phyloP scores from a whole-genome alignment of 2,888 invertebrate genomes.

The Drosophila mulleri region DNA sequence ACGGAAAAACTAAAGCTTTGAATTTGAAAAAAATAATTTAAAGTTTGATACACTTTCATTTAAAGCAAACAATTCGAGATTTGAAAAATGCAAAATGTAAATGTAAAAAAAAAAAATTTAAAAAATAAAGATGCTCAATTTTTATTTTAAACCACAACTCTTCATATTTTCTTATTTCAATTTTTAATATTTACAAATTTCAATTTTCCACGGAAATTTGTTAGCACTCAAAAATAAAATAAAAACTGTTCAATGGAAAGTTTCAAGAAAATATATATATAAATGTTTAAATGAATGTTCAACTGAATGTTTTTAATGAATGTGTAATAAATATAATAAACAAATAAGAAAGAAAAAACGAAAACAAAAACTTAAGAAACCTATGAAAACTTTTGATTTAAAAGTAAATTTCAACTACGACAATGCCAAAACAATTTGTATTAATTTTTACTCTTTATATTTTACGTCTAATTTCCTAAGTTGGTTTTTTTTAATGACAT shows the following conservation, averaged over 20 bases:
- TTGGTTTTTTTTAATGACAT: constrained; percentile 26
- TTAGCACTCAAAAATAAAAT: background rate
- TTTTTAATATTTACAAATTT: constrained; percentile 9
- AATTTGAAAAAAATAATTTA: too few relatives aligned
- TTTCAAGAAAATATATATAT: background rate
- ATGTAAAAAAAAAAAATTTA: too few relatives aligned
- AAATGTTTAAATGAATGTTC: constrained; percentile 1
- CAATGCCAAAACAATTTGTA: constrained; percentile 56
- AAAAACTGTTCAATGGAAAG: constrained; percentile 10
- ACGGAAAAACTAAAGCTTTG: too few relatives aligned
- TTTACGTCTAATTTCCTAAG: constrained; percentile 7
- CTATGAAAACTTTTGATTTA: constrained; percentile 1
- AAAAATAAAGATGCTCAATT: too few relatives aligned
- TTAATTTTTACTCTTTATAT: constrained; percentile 18
- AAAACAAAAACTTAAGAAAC: background rate
- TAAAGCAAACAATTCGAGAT: background rate
- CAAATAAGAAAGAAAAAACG: background rate
- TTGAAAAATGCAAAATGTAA: background rate
- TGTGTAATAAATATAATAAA: constrained; percentile 27
- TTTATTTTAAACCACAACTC: background rate
- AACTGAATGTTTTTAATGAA: constrained; percentile 16
- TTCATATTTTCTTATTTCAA: background rate
- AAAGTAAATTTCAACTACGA: constrained; percentile 21
- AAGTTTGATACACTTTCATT: background rate
- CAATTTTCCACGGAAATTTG: background rate